Conservation (phyloP, 23 tunicate genomes). For the Halocynthia aurantium region DNA sequence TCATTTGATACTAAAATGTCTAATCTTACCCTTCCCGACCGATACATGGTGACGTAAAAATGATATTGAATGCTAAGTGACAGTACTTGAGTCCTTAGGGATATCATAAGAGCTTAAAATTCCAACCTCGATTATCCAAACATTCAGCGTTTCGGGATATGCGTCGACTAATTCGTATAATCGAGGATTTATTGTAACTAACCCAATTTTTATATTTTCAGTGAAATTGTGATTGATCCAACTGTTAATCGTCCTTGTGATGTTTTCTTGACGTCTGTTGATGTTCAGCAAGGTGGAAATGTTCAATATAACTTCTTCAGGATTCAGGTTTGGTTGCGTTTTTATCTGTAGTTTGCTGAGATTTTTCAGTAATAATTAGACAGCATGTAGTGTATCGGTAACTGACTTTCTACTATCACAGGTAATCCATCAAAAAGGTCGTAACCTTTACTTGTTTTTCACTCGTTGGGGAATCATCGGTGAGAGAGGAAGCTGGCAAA, state of each 20-base stretch:
- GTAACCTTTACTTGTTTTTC: conserved; percentile 86
- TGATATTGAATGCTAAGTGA: too few relatives aligned
- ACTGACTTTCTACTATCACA: conserved; percentile 6
- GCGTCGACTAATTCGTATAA: too few relatives aligned
- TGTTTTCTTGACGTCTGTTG: conserved; percentile 87
- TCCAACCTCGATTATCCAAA: too few relatives aligned
- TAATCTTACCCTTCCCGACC: too few relatives aligned
- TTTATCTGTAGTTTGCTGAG: background rate
- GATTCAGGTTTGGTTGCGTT: conserved; percentile 44
- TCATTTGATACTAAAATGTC: too few relatives aligned
- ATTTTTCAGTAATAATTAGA: background rate
- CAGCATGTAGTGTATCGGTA: background rate
- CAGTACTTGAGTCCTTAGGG: too few relatives aligned
- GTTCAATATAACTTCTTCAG: conserved; percentile 93
- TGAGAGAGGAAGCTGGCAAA: conserved; percentile 91
- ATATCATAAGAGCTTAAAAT: too few relatives aligned
- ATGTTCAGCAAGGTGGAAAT: conserved; percentile 64
- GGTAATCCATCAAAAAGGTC: conserved; percentile 95
- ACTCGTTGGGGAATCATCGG: conserved; percentile 93
- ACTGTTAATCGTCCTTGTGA: conserved; percentile 70
- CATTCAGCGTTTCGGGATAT: too few relatives aligned
- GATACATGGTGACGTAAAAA: too few relatives aligned
- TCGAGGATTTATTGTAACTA: too few relatives aligned
- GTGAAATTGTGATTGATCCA: conserved; percentile 86
- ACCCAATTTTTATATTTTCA: conserved; percentile 6